Percentiles rank a stretch among this genome's conserved stretches.
phyloP scores from a whole-genome alignment of 2,113 vertebrate genomes.

The Centropristis striata region DNA sequence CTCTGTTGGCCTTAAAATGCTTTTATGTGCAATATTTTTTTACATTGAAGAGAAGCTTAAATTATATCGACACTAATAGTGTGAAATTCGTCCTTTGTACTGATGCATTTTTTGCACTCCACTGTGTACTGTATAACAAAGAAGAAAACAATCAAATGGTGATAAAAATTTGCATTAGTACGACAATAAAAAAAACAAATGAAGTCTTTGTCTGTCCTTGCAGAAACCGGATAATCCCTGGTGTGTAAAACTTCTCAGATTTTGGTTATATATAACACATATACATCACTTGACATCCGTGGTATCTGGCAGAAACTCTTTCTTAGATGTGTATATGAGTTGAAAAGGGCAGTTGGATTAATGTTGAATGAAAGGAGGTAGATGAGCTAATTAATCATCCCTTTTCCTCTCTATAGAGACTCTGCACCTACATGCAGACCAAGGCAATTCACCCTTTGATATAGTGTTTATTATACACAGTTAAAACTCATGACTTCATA shows the following conservation, averaged over 20 bases:
- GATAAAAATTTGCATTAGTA: not conserved
- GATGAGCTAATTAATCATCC: not conserved
- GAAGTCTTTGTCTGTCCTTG: not conserved
- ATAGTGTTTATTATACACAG: not conserved
- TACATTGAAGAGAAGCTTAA: conserved; percentile 17
- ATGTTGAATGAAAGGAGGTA: not conserved
- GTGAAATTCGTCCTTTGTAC: not conserved
- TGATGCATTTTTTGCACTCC: conserved; percentile 16
- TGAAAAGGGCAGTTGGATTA: not conserved
- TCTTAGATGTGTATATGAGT: not conserved
- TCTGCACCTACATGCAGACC: not conserved
- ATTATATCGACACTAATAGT: conserved; percentile 4
- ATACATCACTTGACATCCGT: not conserved
- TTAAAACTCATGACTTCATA: not conserved
- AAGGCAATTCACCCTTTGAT: not conserved
- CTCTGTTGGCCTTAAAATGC: not conserved
- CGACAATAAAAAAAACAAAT: conserved; percentile 28
- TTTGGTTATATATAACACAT: not conserved
- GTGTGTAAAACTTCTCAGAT: no score
- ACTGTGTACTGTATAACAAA: conserved; percentile 10
- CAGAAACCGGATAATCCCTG: not conserved
- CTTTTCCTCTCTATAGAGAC: not conserved
- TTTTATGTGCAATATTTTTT: conserved; percentile 47
- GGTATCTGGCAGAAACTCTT: not conserved
- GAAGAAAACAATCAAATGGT: not conserved